Percentiles rank a stretch among this genome's conserved stretches.
Conservation (phyloP, 2,888 invertebrate genomes). For the Herminia tarsipennalis region DNA sequence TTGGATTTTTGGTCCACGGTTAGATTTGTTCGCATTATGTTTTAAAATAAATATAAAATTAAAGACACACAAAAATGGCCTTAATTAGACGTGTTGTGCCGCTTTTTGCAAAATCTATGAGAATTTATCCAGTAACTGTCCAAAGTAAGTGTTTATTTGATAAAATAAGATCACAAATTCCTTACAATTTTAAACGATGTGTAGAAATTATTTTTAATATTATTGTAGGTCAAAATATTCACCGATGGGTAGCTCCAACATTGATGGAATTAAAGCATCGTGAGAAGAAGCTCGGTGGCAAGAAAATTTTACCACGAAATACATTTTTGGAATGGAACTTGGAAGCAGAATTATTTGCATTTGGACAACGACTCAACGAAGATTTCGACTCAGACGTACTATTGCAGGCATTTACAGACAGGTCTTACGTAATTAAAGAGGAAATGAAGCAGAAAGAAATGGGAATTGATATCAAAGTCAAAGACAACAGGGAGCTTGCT, state of each 20-base stretch:
- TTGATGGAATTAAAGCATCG: conserved; percentile 86
- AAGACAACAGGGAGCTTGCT: conserved; percentile 89
- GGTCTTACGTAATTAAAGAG: conserved; percentile 91
- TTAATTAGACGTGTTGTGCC: conserved; percentile 65
- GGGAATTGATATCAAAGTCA: conserved; percentile 88
- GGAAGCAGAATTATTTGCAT: conserved; percentile 94
- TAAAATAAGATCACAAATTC: not conserved
- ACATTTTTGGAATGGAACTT: conserved; percentile 94
- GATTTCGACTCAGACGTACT: conserved; percentile 90
- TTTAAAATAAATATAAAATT: no score
- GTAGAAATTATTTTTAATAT: no score
- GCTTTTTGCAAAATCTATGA: conserved; percentile 53
- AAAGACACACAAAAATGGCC: conserved; percentile 63
- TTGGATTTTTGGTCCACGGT: no score
- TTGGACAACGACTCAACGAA: conserved; percentile 94
- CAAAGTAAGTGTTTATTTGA: conserved; percentile 55
- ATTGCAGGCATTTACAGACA: conserved; percentile 91
- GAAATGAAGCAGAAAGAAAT: conserved; percentile 88
- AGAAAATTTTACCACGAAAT: conserved; percentile 82
- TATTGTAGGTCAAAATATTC: conserved; percentile 66
- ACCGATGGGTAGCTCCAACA: conserved; percentile 90
- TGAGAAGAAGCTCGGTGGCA: conserved; percentile 85
- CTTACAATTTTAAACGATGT: no score
- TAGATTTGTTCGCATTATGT: conserved; percentile 27
- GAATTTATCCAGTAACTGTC: conserved; percentile 49